Conservation (phyloP, 2,888 invertebrate genomes). For the Pegoplata infirma region DNA sequence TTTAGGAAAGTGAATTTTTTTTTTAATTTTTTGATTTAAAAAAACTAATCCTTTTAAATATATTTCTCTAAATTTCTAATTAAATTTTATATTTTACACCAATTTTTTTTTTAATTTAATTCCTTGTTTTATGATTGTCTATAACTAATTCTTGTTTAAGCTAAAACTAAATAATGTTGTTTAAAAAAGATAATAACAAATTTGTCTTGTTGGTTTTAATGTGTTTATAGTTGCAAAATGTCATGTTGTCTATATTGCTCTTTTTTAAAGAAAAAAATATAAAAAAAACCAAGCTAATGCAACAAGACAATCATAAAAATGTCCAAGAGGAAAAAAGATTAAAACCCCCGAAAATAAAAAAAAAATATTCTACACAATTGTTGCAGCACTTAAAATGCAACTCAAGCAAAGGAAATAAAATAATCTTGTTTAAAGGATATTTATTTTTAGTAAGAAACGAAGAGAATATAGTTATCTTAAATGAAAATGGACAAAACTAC, state of each 20-base stretch:
- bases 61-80: no score
- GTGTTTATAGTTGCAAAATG: slow-evolving; percentile 64
- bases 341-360: neutral
- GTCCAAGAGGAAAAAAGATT: slow-evolving; percentile 58
- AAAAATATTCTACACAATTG: slow-evolving; percentile 61
- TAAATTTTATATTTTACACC: no score
- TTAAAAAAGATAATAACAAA: slow-evolving; percentile 24
- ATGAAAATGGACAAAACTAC: no score
- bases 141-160: neutral
- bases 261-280: slow-evolving; percentile 16
- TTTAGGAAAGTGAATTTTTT: neutral
- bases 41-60: neutral
- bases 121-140: neutral
- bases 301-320: slow-evolving; percentile 67
- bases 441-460: neutral
- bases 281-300: neutral
- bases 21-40: neutral
- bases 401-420: slow-evolving; percentile 73
- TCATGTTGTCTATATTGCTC: slow-evolving; percentile 59
- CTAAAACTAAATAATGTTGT: slow-evolving; percentile 57
- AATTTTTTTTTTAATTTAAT: no score
- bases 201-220: slow-evolving; percentile 70
- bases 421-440: slow-evolving; percentile 52
- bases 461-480: no score
- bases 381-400: slow-evolving; percentile 73